These are phyloP conservation scores for Ceratoteleas bidentatus DNA, from an alignment of 1,140 invertebrate species.

Conservation along the genomic window DNA sequence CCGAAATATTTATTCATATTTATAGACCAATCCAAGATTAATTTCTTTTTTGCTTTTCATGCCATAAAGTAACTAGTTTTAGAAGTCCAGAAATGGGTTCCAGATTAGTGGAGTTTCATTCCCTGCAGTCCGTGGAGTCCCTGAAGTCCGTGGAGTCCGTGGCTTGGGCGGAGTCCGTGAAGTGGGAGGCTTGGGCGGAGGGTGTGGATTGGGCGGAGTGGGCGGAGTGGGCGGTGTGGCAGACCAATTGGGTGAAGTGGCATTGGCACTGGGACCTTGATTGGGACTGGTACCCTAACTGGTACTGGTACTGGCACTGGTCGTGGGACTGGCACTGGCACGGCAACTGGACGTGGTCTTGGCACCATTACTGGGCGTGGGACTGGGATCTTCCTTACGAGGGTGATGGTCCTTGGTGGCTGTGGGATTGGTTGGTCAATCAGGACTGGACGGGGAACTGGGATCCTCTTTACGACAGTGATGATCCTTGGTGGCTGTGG, in stretches of 20 bases:
- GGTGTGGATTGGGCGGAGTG: neutral
- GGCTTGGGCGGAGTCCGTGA: neutral
- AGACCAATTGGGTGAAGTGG: neutral
- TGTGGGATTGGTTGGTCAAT: slow-evolving; percentile 12
- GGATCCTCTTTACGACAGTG: slow-evolving; percentile 6
- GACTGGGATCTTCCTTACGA: slow-evolving; percentile 15
- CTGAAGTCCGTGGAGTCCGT: neutral
- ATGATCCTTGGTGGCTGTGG: slow-evolving; percentile 14
- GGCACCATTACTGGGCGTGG: slow-evolving; percentile 15
- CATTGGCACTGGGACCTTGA: neutral
- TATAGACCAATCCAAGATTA: slow-evolving; percentile 31
- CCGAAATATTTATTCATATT: slow-evolving; percentile 12
- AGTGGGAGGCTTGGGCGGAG: neutral
- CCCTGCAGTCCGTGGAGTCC: neutral
- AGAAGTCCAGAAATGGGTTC: neutral
- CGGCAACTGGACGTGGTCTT: slow-evolving; percentile 2
- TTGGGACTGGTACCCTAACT: slow-evolving; percentile 3
- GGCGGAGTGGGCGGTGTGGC: neutral
- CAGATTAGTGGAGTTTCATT: neutral
- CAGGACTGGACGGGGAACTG: slow-evolving; percentile 6
- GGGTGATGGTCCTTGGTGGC: slow-evolving; percentile 30
- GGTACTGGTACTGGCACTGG: slow-evolving; percentile 17
- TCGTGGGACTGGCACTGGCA: slow-evolving; percentile 13
- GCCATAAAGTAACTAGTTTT: neutral
- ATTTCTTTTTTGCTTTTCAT: neutral